Evolutionary conservation across 2,797 vertebrate genomes (phyloP).

Genomic region (Microtus agrestis): DNA sequence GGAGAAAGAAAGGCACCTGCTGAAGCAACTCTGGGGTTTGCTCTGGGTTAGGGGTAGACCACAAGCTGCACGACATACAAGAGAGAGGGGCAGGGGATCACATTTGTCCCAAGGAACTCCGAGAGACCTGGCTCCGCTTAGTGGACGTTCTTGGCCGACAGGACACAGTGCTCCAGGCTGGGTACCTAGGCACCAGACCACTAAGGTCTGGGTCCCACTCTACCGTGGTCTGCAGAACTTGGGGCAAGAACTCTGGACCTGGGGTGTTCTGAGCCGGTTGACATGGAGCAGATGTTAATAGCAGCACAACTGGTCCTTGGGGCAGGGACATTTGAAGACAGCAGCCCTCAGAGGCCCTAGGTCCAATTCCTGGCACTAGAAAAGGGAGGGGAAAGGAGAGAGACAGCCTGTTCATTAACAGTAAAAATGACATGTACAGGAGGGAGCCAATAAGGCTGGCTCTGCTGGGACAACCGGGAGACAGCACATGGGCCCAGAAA

Average conservation of each 20-base stretch:
- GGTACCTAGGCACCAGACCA: background rate
- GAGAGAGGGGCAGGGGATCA: too few species aligned
- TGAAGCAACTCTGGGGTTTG: background rate
- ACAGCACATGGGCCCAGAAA: background rate
- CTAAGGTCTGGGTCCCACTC: background rate
- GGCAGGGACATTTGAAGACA: too few species aligned
- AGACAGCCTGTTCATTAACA: too few species aligned
- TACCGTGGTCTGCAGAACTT: background rate
- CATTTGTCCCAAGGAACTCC: too few species aligned
- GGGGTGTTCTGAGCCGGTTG: background rate
- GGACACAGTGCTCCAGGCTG: too few species aligned
- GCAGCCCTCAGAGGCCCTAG: background rate
- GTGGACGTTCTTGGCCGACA: background rate
- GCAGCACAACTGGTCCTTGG: background rate
- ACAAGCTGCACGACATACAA: too few species aligned
- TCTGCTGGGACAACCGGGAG: background rate
- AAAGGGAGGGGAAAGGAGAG: background rate
- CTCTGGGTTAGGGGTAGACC: background rate
- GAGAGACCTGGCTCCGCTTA: background rate
- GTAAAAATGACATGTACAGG: too few species aligned
- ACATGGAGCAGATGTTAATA: background rate
- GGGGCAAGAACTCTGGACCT: accelerated
- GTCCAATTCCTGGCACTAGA: background rate
- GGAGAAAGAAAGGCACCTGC: constrained; percentile 1
- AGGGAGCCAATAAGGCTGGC: accelerated